Evolutionary conservation across 2,113 vertebrate genomes (phyloP).

Genomic region (Platichthys stellatus): DNA sequence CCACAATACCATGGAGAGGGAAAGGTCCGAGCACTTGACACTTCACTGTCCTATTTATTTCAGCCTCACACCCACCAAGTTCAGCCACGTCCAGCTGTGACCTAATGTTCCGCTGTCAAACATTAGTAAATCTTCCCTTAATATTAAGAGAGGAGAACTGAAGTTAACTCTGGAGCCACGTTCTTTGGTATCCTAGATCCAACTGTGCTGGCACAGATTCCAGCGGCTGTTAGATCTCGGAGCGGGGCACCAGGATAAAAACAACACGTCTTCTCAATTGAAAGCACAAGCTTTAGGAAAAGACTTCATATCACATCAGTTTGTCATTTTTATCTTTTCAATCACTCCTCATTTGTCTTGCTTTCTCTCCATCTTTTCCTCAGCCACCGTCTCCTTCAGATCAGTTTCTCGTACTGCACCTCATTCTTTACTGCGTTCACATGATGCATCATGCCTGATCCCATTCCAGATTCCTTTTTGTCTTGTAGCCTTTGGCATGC

Average conservation of each 20-base stretch:
- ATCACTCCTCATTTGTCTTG: not conserved
- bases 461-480: not conserved
- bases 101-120: constrained; percentile 55
- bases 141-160: constrained; percentile 30
- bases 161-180: constrained; percentile 29
- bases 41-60: constrained; percentile 29
- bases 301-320: not conserved
- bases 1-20: constrained; percentile 27
- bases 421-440: constrained; percentile 29
- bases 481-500: constrained; percentile 7
- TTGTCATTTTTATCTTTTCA: not conserved
- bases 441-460: constrained; percentile 41
- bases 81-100: constrained; percentile 45
- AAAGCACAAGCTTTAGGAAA: not conserved
- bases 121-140: constrained; percentile 47
- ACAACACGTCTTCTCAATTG: not conserved
- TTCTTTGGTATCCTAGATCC: constrained; percentile 35
- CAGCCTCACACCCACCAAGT: constrained; percentile 17
- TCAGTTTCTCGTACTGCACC: not conserved
- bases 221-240: constrained; percentile 16
- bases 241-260: constrained; percentile 27
- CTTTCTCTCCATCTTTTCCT: not conserved
- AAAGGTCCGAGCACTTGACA: constrained; percentile 30
- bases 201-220: constrained; percentile 32
- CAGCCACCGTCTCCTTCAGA: not conserved